Conservation (phyloP, 2,113 vertebrate species). For the Cisticola juncidis region DNA sequence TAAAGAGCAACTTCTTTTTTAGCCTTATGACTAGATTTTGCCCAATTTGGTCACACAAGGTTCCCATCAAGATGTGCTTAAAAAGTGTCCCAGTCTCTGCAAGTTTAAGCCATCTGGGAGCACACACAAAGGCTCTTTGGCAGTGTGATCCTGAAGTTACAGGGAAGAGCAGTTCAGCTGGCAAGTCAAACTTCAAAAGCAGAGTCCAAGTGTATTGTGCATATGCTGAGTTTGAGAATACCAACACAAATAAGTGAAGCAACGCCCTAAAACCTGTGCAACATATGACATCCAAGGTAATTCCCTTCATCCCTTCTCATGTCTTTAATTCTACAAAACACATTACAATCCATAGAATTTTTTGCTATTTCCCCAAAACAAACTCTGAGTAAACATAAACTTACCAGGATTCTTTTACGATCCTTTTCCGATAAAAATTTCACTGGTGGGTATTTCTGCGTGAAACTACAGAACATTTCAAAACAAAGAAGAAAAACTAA, state of each 20-base stretch:
- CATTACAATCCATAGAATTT: background rate
- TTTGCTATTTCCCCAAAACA: background rate
- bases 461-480: constrained; percentile 80
- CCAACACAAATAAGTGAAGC: background rate
- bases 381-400: constrained; percentile 24
- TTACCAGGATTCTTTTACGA: constrained; percentile 97
- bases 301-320: background rate
- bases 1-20: background rate
- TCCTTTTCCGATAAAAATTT: constrained; percentile 99
- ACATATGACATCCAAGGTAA: background rate
- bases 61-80: background rate
- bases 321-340: background rate
- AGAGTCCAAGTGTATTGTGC: background rate
- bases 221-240: background rate
- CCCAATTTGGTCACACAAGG: background rate
- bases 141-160: background rate
- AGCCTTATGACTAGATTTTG: background rate
- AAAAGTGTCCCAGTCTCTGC: background rate
- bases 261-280: background rate
- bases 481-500: constrained; percentile 8
- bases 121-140: background rate
- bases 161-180: background rate
- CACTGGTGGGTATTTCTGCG: constrained; percentile 96
- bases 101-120: background rate
- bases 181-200: background rate